Conservation (phyloP, 2,797 vertebrate species). For the Manis crassicaudata region DNA sequence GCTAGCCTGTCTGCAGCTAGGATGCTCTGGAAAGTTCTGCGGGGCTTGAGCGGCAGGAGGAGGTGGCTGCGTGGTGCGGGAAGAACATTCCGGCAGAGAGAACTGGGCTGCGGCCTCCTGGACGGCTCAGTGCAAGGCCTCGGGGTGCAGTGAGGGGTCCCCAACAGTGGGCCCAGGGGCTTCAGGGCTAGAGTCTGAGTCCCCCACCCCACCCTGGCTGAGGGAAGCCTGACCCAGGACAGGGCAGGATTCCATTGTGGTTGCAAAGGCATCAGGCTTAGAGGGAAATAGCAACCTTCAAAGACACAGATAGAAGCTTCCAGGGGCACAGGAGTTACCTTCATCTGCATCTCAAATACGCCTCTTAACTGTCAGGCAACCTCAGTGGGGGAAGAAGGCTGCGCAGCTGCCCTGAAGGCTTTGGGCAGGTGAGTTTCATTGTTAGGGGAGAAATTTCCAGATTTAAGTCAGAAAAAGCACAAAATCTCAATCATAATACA, state of each 20-base stretch:
- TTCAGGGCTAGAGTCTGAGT: not conserved
- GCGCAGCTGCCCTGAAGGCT: rapidly evolving
- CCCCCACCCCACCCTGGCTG: not conserved
- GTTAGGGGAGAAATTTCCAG: not conserved
- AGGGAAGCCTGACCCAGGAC: too few species aligned
- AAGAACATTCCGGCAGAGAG: rapidly evolving
- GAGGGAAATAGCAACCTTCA: not conserved
- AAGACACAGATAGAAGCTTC: not conserved
- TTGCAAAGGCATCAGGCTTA: rapidly evolving
- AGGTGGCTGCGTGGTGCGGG: rapidly evolving
- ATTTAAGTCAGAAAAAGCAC: not conserved
- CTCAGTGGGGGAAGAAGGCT: rapidly evolving
- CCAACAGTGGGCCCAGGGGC: not conserved
- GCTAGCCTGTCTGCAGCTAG: not conserved
- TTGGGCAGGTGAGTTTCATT: rapidly evolving
- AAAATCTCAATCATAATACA: too few species aligned
- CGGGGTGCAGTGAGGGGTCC: not conserved
- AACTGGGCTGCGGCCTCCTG: rapidly evolving
- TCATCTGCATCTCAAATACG: not conserved
- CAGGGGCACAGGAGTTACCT: rapidly evolving
- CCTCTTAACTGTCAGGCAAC: rapidly evolving
- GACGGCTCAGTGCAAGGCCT: not conserved
- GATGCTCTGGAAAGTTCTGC: not conserved
- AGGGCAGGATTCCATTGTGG: too few species aligned
- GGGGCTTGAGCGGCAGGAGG: not conserved